Evolutionary conservation across 92 coral and sea anemone species (phyloP), one percentile per base, ranked within the genome.

Genomic region (Actinernus sp.): DNA sequence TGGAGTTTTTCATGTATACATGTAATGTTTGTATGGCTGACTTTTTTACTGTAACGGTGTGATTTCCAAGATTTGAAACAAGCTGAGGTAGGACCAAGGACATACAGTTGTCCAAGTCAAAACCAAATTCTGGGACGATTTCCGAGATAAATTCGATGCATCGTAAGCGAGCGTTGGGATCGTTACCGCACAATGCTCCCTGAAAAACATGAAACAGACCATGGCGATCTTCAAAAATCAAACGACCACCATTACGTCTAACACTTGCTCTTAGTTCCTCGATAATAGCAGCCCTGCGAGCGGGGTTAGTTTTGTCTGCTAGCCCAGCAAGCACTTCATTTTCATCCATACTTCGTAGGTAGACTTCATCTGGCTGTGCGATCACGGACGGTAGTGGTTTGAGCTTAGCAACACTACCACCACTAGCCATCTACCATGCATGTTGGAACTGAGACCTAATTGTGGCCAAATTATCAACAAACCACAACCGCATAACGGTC

Each of bases 351-450:
- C 74, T 74, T 84, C 84, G 92, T 73, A 59, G 71, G 48, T 45
- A 71, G 74, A 85, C 92, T 73, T 95, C 99, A 92, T 95, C 90
- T 67, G 91, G 97, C 86, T 91, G 92, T 61, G 88, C 76, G 92
- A 81, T 95, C 96, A 95, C 73, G 78, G 94, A 84, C 65, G 83
- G 93, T 78, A 82, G 84, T 72, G 88, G 81, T 84, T 85, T 86
- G 69, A 79, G 93, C 99, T 92, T 95, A 88, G 96, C 96, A 91
- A 94, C 97, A 94, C 95, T 82, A 74, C 87, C 91, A 94, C 94
- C 86, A 69, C 92, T 78, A 71, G 92, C 92, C 97, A 86, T 86
- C 60, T 63, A 81, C 21, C 1, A 31, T 5, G 9, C 71, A 64
- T 64, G 56, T 26, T 64, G 70, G 56, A 52, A 47, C 70, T 14